Evolutionary conservation across 2,797 vertebrate genomes (phyloP).

Genomic region (Anas acuta): DNA sequence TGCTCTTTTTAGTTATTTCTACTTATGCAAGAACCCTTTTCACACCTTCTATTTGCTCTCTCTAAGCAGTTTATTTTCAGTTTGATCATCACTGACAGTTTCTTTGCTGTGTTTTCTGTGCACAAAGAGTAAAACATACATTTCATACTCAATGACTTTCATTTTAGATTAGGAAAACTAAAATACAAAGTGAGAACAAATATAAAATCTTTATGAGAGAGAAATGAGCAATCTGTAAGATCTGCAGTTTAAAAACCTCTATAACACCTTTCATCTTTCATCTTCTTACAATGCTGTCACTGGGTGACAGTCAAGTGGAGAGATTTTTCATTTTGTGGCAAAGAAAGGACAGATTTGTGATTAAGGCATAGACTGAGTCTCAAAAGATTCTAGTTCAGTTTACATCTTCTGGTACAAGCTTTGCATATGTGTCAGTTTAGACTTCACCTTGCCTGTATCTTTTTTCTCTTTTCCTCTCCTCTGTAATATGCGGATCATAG

Average conservation of each 20-base stretch:
- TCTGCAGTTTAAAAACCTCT: conserved; percentile 48
- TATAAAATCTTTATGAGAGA: conserved; percentile 62
- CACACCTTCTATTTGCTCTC: conserved; percentile 36
- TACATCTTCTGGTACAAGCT: conserved; percentile 30
- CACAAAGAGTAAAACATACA: conserved; percentile 51
- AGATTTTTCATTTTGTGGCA: conserved; percentile 33
- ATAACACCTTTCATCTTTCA: conserved; percentile 61
- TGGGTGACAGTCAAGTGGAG: conserved; percentile 33
- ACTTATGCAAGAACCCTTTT: conserved; percentile 14
- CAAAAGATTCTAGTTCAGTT: conserved; percentile 25
- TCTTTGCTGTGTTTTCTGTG: conserved; percentile 41
- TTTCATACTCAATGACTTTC: conserved; percentile 48
- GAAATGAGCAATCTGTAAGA: conserved; percentile 37
- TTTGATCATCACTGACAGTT: conserved; percentile 60
- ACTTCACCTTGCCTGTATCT: background rate
- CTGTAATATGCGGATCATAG: background rate
- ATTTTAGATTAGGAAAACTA: conserved; percentile 53
- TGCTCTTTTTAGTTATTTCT: conserved; percentile 44
- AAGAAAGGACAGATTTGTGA: conserved; percentile 21
- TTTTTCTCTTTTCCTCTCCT: background rate
- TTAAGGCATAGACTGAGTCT: conserved; percentile 16
- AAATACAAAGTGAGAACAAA: conserved; percentile 63
- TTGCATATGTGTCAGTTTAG: background rate
- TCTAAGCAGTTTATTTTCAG: conserved; percentile 43
- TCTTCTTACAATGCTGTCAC: conserved; percentile 52